Evolutionary conservation across 2,797 vertebrate genomes (phyloP), one percentile per base, ranked within the genome.

Genomic region (Bovichtus variegatus): DNA sequence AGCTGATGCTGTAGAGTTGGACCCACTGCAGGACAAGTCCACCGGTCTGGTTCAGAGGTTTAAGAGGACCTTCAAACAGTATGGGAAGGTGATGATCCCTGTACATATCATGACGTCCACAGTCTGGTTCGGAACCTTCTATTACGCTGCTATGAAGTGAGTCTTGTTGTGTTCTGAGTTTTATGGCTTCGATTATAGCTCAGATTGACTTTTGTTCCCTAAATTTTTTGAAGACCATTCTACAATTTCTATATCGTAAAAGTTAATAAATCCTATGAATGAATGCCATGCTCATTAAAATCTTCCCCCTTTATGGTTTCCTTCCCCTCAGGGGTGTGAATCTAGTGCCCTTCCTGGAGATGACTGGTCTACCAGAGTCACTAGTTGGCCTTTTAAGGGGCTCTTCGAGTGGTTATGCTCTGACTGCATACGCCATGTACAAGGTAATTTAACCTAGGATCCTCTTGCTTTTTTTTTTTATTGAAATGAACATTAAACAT

Each of bases 131-230:
- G 97, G 97, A 82, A 93, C 95, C 25, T 99, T 99, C 94, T 99
- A 99, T 87, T 99, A 99, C 68, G 97, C 97, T 92, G 96, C 97
- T 86, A 97, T 98, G 94, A 97, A 98, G 98, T 99, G 95, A 98
- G 98, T 97, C 6, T 29, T 19, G 18, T 47, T 23, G 3, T 29
- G 19, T 54, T 69, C 23, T 44, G 2, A 19, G 5, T 49, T 43
- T 34, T 6, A 12, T 53, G 1, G 9, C 27, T 74, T 61, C 10
- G 11, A 4, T 34, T 18, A n/a, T 19, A 25, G 11, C 58, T 8
- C 36, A 43, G 16, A 40, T 25, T 9, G 12, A 51, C 43, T 29
- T 69, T 5, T 50, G 6, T 29, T 27, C 23, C n/a, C 25, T 41
- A 13, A 53, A n/a, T 53, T 66, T 40, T 38, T 21, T 50, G 15